Percentiles rank a stretch among this genome's conserved stretches.
Conservation (phyloP, 2,113 vertebrate species). For the Tragulus kanchil region DNA sequence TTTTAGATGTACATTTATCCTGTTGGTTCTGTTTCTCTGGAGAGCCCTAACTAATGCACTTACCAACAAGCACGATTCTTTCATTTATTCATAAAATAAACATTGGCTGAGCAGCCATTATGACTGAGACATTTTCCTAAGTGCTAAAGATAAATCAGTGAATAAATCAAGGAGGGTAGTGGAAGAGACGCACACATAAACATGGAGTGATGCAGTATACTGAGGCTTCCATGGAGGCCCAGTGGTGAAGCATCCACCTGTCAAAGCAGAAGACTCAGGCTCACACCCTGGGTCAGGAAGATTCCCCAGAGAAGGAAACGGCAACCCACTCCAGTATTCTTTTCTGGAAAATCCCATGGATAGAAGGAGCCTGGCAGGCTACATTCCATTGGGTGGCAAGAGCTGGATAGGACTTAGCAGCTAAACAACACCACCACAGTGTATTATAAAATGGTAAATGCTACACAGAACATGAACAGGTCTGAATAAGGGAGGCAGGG, state of each 20-base stretch:
- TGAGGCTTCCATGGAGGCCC: neutral
- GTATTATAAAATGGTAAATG: neutral
- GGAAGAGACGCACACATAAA: neutral
- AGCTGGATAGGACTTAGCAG: neutral
- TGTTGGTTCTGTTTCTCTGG: neutral
- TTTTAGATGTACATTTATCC: neutral
- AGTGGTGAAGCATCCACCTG: neutral
- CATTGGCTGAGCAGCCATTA: neutral
- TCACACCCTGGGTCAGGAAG: neutral
- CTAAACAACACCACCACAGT: neutral
- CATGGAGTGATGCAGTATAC: neutral
- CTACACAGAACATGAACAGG: neutral
- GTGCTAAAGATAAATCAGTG: neutral
- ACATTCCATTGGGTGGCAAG: neutral
- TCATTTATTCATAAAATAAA: neutral
- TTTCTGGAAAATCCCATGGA: neutral
- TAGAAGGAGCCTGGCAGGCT: neutral
- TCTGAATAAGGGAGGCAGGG: neutral
- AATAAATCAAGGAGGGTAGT: neutral
- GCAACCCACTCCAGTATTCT: neutral
- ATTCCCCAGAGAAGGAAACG: neutral
- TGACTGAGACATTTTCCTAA: neutral
- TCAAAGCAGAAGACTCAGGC: neutral
- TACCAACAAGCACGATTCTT: neutral
- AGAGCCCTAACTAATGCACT: neutral